phyloP scores from a whole-genome alignment of 35 echinoderm and acorn worm species.

The Apostichopus japonicus region DNA sequence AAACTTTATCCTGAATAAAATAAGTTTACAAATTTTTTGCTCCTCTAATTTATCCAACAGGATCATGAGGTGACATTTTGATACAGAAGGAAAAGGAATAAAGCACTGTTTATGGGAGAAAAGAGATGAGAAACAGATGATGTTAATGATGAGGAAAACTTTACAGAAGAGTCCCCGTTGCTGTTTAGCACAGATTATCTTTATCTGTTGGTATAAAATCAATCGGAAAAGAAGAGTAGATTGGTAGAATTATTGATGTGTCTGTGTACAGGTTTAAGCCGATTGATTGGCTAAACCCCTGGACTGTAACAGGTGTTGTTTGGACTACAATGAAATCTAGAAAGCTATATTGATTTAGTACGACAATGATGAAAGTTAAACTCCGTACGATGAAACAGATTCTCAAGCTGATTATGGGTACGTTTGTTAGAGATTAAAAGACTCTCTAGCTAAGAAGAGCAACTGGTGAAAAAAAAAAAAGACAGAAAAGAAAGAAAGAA shows the following conservation, averaged over 20 bases:
- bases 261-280: constrained; percentile 13
- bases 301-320: constrained; percentile 51
- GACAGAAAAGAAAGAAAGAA: no score
- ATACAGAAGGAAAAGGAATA: not conserved
- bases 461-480: no score
- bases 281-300: constrained; percentile 42
- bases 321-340: not conserved
- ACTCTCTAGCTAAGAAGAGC: not conserved
- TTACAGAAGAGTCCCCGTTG: not conserved
- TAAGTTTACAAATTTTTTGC: not conserved
- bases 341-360: constrained; percentile 30
- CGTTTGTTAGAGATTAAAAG: not conserved
- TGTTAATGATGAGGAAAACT: not conserved
- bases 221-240: not conserved
- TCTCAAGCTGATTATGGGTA: not conserved
- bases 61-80: not conserved
- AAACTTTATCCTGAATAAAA: no score
- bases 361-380: constrained; percentile 1
- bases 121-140: not conserved
- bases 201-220: constrained; percentile 14
- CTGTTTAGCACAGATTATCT: constrained; percentile 11
- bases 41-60: not conserved
- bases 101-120: not conserved
- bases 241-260: constrained; percentile 29
- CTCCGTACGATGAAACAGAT: not conserved